Base-by-base conservation (phyloP, 2,888 invertebrate species). In the Melanophora roralis region DNA sequence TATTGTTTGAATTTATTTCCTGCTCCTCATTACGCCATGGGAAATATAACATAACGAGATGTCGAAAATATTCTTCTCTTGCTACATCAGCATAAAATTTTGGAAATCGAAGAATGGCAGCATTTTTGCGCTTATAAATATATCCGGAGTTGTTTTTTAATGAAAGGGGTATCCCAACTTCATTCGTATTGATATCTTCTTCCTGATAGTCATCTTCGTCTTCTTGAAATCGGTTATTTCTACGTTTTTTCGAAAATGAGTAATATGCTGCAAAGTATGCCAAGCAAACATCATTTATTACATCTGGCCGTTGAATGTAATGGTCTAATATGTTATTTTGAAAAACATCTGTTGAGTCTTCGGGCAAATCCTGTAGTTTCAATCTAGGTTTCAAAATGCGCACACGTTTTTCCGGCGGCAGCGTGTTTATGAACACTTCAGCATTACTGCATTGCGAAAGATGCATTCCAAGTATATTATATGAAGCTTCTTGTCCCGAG, bases 381-480 rank as follows among this genome's bases (percentile, higher is more conserved):
- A 4, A 5, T 43, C 19, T 59, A 0, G 49, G 11, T 21, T 59
- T 67, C 2, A 57, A 23, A 6, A 65, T 60, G 0, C 47, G 21
- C 2, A 72, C 57, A 12, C 59, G 23, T 49, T 77, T 59, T 55
- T 77, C 65, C 0, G 55, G 59, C 1, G 0, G 2, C 16, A 49
- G 7, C 9, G 71, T 68, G 49, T 78, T 72, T n/a, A 78, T 62
- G 23, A 38, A 78, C 0, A 68, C 49, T 38, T 78, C 67, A 9
- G 51, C 57, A 34, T 68, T 53, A 14, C 69, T 78, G n/a, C 49
- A 49, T 40, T 78, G 21, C 11, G 67, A 72, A 0, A 78, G 47
- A 27, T 55, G 47, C n/a, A 78, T 36, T 21, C 68, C 78, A 38
- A 73, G 49, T n/a, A n/a, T n/a, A n/a, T n/a, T n/a, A n/a, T n/a